These are phyloP conservation scores for Gouania willdenowi DNA, from an alignment of 2,797 vertebrate species.

Conservation along the genomic window DNA sequence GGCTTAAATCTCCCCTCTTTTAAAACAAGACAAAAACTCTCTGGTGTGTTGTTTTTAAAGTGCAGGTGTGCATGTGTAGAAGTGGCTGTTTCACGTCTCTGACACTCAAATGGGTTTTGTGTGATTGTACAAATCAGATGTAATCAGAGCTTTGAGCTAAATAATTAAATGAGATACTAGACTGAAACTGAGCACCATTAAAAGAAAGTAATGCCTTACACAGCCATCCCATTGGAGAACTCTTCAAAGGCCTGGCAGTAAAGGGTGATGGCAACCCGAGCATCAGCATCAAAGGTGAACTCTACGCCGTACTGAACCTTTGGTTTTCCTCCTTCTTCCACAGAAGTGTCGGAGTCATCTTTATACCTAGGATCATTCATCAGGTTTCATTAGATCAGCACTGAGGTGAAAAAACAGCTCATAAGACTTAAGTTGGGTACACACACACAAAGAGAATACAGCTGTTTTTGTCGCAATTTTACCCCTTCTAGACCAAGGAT, in stretches of 20 bases:
- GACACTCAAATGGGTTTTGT: not conserved
- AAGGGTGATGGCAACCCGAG: constrained; percentile 93
- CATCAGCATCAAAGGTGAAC: constrained; percentile 96
- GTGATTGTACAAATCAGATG: not conserved
- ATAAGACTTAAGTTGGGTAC: too few species aligned
- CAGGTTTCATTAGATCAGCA: not conserved
- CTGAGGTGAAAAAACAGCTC: not conserved
- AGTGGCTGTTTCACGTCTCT: too few species aligned
- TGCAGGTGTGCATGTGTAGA: constrained; percentile 3
- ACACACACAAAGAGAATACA: too few species aligned
- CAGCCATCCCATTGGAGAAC: constrained; percentile 90
- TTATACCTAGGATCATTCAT: constrained; percentile 81
- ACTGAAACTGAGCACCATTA: too few species aligned
- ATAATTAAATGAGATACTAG: not conserved
- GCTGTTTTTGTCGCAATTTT: too few species aligned
- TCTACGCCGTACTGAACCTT: constrained; percentile 92
- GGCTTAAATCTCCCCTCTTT: constrained; percentile 17
- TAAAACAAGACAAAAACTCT: too few species aligned
- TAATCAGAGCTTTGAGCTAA: not conserved
- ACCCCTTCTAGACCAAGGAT: too few species aligned
- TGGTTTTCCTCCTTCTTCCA: constrained; percentile 85
- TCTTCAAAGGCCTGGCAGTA: constrained; percentile 96
- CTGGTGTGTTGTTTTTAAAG: too few species aligned
- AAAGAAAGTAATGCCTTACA: constrained; percentile 74
- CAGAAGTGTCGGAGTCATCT: constrained; percentile 87